A percentile compares a stretch with the other conserved stretches of the same genome.
Conservation (phyloP, 2,113 vertebrate species). For the Microtus richardsoni region DNA sequence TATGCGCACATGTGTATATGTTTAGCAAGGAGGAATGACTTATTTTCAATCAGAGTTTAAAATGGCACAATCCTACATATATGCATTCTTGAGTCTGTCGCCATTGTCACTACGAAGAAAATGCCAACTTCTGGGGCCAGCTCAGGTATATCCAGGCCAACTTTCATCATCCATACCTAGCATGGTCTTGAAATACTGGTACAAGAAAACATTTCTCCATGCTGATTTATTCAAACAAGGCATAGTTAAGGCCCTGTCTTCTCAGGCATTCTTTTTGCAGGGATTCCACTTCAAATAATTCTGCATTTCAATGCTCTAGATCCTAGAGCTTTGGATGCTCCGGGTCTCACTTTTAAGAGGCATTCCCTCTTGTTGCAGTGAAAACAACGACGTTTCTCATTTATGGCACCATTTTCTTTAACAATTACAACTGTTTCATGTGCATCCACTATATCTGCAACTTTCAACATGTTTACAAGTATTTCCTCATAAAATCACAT, state of each 20-base stretch:
- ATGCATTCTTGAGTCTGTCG: neutral
- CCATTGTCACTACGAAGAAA: neutral
- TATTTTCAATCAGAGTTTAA: neutral
- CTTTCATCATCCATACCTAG: neutral
- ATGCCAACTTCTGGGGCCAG: neutral
- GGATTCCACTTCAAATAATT: neutral
- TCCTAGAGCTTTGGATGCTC: neutral
- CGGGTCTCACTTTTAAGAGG: no score
- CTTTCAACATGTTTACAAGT: no score
- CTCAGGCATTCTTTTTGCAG: neutral
- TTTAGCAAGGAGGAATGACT: no score
- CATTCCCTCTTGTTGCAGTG: neutral
- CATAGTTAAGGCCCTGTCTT: neutral
- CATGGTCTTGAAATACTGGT: neutral
- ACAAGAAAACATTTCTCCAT: neutral
- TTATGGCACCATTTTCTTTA: neutral
- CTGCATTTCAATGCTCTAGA: neutral
- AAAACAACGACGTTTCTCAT: neutral
- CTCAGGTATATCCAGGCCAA: neutral
- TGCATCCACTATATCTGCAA: neutral
- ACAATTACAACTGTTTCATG: neutral
- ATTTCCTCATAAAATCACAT: neutral
- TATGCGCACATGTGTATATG: no score
- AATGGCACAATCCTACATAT: neutral
- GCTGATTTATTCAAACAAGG: no score